Conservation (phyloP, 2,888 invertebrate genomes). For the Heteropelma amictum region DNA sequence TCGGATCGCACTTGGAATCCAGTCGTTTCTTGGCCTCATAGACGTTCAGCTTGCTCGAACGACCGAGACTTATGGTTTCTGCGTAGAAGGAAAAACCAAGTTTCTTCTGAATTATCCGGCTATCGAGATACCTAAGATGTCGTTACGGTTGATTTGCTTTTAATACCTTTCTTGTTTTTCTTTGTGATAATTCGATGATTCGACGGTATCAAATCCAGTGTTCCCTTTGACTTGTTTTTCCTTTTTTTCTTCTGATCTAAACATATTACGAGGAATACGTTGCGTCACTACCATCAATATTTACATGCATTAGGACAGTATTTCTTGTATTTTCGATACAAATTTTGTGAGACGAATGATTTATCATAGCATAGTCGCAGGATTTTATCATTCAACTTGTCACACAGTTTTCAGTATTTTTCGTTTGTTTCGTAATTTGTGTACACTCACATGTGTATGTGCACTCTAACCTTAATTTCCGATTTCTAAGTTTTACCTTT, state of each 20-base stretch:
- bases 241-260: conserved; percentile 69
- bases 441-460: no score
- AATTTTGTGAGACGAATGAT: no score
- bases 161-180: conserved; percentile 68
- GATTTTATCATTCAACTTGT: no score
- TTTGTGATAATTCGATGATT: conserved; percentile 68
- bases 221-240: conserved; percentile 71
- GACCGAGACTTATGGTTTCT: conserved; percentile 57
- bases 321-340: no score
- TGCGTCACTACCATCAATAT: background rate
- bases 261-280: conserved; percentile 67
- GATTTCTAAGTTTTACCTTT: conserved; percentile 58
- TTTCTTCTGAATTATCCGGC: background rate
- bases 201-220: conserved; percentile 71
- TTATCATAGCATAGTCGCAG: no score
- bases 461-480: conserved; percentile 39
- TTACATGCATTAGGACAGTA: conserved; percentile 7
- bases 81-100: background rate
- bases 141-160: background rate
- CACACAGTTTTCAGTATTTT: no score
- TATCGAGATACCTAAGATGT: no score
- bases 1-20: conserved; percentile 67
- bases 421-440: no score
- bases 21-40: conserved; percentile 67
- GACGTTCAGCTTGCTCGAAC: conserved; percentile 65